Evolutionary conservation across 2,113 vertebrate genomes (phyloP), one percentile per base, ranked within the genome.

Genomic region (Phrynocephalus versicolor): DNA sequence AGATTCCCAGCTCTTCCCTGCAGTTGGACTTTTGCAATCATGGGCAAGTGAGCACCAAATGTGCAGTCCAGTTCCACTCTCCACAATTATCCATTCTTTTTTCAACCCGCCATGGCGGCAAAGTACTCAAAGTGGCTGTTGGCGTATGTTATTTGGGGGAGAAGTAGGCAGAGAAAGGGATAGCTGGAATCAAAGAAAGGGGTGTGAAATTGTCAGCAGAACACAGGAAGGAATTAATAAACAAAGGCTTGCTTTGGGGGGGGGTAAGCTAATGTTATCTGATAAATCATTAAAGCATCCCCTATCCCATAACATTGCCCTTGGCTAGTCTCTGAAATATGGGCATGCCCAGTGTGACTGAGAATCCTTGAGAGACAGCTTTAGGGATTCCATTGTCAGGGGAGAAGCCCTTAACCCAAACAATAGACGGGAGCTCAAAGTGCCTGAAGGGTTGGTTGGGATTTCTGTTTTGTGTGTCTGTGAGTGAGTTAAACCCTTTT

Each of bases 361-460:
- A 82, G 86, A 64, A 84, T 69, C 65, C 81, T n/a, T 79, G 83
- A 23, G 71, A 81, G 33, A 89, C 15, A 1, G 27, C 62, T 87
- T 82, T 69, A 65, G 85, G 89, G 62, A 90, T 89, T 92, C 92
- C 89, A 91, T 93, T 85, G 90, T 35, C 37, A 75, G 72, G 86
- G 83, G 69, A 79, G 89, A 74, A 91, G 18, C 25, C 86, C 81
- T 92, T 25, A 37, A 86, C 62, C 79, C 77, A 79, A 91, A 90
- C 87, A 91, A 92, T 71, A 89, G 79, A 76, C 0, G 1, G n/a
- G 60, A 85, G 60, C 69, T 90, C 71, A 87, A 69, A 92, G 82
- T 86, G 79, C 89, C 89, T 88, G 65, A 83, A 91, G 90, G 85
- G 30, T 90, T 90, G 84, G n/a, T 83, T 87, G 81, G 12, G 85